These are phyloP conservation scores for Euwallacea similis DNA, from an alignment of 1,140 invertebrate genomes.

Conservation along the genomic window DNA sequence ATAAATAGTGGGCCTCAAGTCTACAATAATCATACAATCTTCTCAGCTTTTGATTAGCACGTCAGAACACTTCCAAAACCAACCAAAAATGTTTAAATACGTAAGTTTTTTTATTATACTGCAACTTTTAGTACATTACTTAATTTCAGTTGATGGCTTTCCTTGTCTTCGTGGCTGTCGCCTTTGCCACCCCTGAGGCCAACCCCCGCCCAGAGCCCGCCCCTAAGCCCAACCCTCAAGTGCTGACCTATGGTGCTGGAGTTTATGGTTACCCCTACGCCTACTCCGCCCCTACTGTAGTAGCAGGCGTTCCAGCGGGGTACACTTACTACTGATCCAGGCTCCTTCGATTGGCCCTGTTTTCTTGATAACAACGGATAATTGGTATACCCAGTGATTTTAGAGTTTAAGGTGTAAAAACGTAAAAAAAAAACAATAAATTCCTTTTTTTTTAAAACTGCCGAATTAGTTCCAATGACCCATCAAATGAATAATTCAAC, in stretches of 20 bases:
- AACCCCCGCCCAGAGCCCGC: background rate
- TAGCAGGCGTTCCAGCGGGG: background rate
- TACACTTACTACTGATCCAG: background rate
- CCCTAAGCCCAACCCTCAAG: background rate
- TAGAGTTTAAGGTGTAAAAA: too few species aligned
- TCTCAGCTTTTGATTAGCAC: too few species aligned
- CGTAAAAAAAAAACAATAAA: too few species aligned
- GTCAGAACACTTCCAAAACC: too few species aligned
- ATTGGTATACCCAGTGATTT: too few species aligned
- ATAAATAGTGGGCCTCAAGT: too few species aligned
- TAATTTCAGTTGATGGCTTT: constrained; percentile 12
- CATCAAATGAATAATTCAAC: too few species aligned
- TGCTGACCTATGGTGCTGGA: background rate
- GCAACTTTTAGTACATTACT: background rate
- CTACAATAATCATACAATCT: too few species aligned
- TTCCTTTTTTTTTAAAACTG: too few species aligned
- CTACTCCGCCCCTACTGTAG: constrained; percentile 4
- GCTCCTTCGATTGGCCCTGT: too few species aligned
- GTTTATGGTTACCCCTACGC: background rate
- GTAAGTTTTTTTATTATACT: background rate
- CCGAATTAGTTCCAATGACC: too few species aligned
- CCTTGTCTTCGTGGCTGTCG: constrained; percentile 15
- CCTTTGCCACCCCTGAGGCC: constrained; percentile 15
- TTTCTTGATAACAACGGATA: too few species aligned
- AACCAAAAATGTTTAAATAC: constrained; percentile 16